Conservation (phyloP, 2,113 vertebrate species). For the Indicator indicator region DNA sequence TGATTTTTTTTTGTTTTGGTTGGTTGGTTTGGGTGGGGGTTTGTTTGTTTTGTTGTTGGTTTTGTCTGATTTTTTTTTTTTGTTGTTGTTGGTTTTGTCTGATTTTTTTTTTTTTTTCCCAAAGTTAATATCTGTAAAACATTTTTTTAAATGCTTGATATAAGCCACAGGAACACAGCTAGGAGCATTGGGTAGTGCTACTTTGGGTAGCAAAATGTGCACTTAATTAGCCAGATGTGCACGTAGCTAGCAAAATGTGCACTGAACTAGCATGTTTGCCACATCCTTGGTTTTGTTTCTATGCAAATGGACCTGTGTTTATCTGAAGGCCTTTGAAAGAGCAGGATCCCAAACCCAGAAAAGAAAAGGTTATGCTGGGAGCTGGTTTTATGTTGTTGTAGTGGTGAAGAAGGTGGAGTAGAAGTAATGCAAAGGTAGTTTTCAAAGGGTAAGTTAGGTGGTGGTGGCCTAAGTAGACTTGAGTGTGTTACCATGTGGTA, state of each 20-base stretch:
- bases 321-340: conserved; percentile 77
- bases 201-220: conserved; percentile 36
- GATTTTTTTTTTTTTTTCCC: background rate
- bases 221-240: background rate
- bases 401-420: background rate
- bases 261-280: background rate
- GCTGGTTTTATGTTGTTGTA: background rate
- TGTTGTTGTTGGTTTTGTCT: background rate
- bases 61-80: background rate
- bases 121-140: background rate
- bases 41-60: background rate
- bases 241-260: background rate
- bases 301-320: background rate
- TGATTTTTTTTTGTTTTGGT: no score
- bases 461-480: background rate
- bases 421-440: background rate
- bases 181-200: background rate
- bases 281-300: background rate
- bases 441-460: background rate
- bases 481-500: background rate
- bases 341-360: background rate
- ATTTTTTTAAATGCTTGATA: background rate
- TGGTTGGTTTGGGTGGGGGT: no score
- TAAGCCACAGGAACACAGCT: background rate
- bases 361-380: background rate